Conservation (phyloP, 1,140 invertebrate species). For the Bombus confusus region DNA sequence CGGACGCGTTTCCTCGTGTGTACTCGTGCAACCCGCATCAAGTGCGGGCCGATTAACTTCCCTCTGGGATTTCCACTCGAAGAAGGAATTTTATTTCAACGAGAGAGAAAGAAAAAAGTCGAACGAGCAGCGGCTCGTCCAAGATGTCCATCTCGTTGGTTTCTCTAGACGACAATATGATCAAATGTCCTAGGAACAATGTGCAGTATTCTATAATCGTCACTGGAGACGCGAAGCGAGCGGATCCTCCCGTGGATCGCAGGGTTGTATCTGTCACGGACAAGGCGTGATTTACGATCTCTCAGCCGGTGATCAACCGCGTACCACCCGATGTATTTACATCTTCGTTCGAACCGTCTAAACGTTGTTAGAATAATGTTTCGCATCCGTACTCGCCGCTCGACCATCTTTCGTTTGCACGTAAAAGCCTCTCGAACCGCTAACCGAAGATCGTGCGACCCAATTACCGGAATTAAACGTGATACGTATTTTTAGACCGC, state of each 20-base stretch:
- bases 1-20: neutral
- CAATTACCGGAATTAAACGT: conserved; percentile 43
- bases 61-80: neutral
- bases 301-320: no score
- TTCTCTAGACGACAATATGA: no score
- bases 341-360: neutral
- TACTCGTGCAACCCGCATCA: neutral
- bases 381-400: conserved; percentile 8
- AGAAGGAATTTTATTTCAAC: neutral
- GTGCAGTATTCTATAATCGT: neutral
- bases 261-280: neutral
- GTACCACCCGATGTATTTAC: neutral
- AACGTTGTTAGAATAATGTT: conserved; percentile 41
- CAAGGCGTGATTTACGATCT: conserved; percentile 25
- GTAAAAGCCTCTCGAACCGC: neutral
- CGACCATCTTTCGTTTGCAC: neutral
- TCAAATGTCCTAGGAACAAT: no score
- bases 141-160: no score
- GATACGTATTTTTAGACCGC: conserved; percentile 31
- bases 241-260: neutral
- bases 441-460: conserved; percentile 18
- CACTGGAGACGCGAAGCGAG: neutral
- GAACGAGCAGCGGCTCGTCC: no score
- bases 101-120: neutral
- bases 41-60: no score